Conservation (phyloP, 2,888 invertebrate species). For the Drosophila neotestacea region DNA sequence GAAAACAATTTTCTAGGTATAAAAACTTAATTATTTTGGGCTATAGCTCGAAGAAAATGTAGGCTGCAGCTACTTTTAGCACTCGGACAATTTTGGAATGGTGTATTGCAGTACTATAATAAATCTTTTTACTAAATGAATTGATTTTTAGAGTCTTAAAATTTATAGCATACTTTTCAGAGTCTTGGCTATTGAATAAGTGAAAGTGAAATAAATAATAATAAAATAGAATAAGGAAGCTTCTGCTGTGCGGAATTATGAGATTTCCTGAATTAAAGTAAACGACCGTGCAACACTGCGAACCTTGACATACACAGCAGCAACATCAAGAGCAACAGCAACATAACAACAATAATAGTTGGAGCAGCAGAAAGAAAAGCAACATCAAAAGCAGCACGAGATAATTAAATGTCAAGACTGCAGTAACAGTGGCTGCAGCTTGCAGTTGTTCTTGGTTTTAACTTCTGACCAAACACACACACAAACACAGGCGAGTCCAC, state of each 20-base stretch:
- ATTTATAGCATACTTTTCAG: conserved; percentile 9
- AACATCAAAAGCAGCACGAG: conserved; percentile 26
- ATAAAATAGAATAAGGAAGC: conserved; percentile 1
- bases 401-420: conserved; percentile 71
- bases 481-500: conserved; percentile 20
- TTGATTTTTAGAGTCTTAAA: background rate
- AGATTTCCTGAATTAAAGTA: conserved; percentile 44
- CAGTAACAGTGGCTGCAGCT: conserved; percentile 31
- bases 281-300: conserved; percentile 29
- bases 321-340: conserved; percentile 7
- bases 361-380: conserved; percentile 10
- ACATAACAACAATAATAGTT: conserved; percentile 15
- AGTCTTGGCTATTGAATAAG: too few species aligned
- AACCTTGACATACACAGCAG: conserved; percentile 61
- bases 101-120: too few species aligned
- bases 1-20: too few species aligned
- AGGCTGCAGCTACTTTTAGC: too few species aligned
- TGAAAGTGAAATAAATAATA: background rate
- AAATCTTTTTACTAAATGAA: too few species aligned
- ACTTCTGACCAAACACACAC: conserved; percentile 36
- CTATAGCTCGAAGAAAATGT: too few species aligned
- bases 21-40: too few species aligned
- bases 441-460: conserved; percentile 27
- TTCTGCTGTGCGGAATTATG: conserved; percentile 5
- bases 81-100: too few species aligned